Percentiles rank a stretch among this genome's conserved stretches.
Conservation (phyloP, 2,888 invertebrate species). For the Epinotia brunnichana region DNA sequence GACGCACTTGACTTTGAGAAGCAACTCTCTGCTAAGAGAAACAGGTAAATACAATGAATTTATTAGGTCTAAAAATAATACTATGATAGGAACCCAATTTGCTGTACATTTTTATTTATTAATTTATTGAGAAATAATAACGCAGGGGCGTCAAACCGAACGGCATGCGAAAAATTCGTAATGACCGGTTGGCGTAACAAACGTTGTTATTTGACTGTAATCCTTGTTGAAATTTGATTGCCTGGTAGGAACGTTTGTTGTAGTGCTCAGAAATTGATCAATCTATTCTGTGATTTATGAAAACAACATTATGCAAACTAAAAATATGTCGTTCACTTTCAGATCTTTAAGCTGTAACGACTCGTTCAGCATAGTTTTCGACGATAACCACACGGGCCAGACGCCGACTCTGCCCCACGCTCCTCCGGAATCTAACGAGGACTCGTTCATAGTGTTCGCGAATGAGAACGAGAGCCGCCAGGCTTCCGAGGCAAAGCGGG, state of each 20-base stretch:
- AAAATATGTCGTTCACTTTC: constrained; percentile 14
- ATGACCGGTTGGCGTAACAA: not conserved
- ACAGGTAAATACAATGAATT: constrained; percentile 56
- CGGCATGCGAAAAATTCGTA: not conserved
- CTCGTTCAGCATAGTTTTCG: constrained; percentile 77
- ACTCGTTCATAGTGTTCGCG: constrained; percentile 73
- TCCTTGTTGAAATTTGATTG: not conserved
- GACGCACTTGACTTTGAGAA: constrained; percentile 64
- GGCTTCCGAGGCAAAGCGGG: constrained; percentile 54
- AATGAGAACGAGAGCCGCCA: constrained; percentile 52
- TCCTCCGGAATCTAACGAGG: constrained; percentile 46
- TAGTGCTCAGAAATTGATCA: no score
- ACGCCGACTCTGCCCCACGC: constrained; percentile 27
- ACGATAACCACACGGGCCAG: constrained; percentile 60
- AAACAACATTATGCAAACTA: no score
- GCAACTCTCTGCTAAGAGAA: constrained; percentile 60
- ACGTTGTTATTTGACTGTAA: not conserved
- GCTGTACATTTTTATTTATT: no score
- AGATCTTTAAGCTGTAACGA: constrained; percentile 79
- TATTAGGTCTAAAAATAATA: no score
- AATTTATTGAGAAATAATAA: no score
- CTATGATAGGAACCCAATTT: no score
- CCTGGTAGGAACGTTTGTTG: no score
- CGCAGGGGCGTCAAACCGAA: not conserved
- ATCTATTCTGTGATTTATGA: no score